These are phyloP conservation scores for Megaptera novaeangliae DNA, from an alignment of 2,113 vertebrate genomes.

Conservation along the genomic window DNA sequence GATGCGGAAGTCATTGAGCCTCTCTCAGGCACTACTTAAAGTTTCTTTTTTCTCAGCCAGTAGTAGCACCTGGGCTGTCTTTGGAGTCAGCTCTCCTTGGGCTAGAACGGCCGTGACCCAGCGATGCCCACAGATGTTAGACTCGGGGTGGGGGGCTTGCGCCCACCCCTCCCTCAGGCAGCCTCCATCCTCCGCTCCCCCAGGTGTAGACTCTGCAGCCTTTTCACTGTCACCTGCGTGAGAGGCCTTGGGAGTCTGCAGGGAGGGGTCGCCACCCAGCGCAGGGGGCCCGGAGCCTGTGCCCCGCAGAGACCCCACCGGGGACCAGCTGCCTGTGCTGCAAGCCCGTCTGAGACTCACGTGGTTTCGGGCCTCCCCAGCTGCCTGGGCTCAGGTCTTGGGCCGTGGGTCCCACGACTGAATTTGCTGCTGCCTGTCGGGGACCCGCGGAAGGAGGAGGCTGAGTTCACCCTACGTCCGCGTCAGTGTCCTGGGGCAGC, in stretches of 20 bases:
- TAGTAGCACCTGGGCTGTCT: not conserved
- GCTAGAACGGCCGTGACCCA: not conserved
- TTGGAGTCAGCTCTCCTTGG: not conserved
- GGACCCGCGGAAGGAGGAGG: not conserved
- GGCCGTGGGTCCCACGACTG: not conserved
- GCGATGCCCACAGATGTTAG: not conserved
- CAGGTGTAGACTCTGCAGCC: too few relatives aligned
- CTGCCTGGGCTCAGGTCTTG: not conserved
- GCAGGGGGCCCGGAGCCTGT: not conserved
- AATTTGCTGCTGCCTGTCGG: not conserved
- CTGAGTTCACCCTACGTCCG: not conserved
- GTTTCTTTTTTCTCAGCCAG: not conserved
- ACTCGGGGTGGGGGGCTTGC: not conserved
- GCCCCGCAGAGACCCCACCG: accelerated
- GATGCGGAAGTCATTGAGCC: not conserved
- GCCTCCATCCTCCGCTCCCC: not conserved
- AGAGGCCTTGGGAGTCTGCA: too few relatives aligned
- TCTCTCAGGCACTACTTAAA: not conserved
- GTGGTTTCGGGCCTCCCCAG: not conserved
- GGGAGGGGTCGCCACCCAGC: too few relatives aligned
- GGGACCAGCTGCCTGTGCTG: not conserved
- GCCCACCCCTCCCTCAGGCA: not conserved
- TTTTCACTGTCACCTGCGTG: not conserved
- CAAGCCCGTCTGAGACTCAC: too few relatives aligned
- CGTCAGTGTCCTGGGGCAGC: not conserved